phyloP scores from a whole-genome alignment of 2,888 invertebrate genomes.

The Toxonevra muliebris region DNA sequence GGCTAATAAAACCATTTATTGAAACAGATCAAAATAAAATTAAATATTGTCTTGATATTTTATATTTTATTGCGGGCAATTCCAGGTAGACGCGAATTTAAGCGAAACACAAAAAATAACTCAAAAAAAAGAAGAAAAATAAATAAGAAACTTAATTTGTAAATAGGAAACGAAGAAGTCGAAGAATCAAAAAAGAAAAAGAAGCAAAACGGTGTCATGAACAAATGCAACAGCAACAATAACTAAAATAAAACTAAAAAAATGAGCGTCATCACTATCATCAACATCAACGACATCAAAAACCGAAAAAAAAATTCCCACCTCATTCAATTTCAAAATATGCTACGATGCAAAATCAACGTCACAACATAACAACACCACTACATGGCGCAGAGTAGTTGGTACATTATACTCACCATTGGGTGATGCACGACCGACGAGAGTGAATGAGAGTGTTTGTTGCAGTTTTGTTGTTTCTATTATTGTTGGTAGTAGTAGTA shows the following conservation, averaged over 20 bases:
- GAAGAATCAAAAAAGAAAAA: constrained; percentile 27
- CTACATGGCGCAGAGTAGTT: background rate
- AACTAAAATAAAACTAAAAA: constrained; percentile 21
- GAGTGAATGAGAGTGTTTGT: too few relatives aligned
- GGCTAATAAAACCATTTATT: too few relatives aligned
- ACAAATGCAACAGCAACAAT: constrained; percentile 53
- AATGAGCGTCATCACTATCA: constrained; percentile 27
- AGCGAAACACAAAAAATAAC: background rate
- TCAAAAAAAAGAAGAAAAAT: constrained; percentile 22
- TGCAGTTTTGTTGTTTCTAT: too few relatives aligned
- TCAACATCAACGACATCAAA: constrained; percentile 29
- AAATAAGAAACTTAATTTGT: constrained; percentile 41
- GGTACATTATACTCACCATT: too few relatives aligned
- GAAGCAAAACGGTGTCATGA: constrained; percentile 54
- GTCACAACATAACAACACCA: constrained; percentile 18
- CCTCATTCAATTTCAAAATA: too few relatives aligned
- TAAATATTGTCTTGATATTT: too few relatives aligned
- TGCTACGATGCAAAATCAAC: background rate
- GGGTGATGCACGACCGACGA: too few relatives aligned
- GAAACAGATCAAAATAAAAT: too few relatives aligned
- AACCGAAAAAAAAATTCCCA: too few relatives aligned
- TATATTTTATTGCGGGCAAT: background rate
- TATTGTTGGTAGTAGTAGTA: too few relatives aligned
- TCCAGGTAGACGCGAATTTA: background rate
- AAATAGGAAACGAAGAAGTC: background rate